Conservation (phyloP, 64 coral and sea anemone genomes). For the Exaiptasia diaphana region DNA sequence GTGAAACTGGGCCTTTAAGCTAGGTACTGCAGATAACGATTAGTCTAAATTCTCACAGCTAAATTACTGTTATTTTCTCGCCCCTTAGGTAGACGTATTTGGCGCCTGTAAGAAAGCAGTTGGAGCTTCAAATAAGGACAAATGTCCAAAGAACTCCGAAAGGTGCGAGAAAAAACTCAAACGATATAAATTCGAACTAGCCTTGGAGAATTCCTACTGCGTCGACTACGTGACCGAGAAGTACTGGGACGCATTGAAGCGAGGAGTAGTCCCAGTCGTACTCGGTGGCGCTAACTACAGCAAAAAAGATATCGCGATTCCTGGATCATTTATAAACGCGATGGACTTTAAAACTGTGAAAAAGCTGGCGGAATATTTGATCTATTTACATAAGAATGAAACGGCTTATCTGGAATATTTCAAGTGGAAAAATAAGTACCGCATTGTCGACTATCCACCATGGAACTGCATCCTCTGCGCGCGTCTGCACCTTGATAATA, state of each 20-base stretch:
- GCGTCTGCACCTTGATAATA: background rate
- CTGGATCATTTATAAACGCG: slow-evolving; percentile 60
- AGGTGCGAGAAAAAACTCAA: slow-evolving; percentile 5
- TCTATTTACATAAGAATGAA: slow-evolving; percentile 42
- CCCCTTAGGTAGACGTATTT: slow-evolving; percentile 23
- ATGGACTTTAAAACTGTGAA: slow-evolving; percentile 48
- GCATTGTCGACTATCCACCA: background rate
- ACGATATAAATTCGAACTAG: slow-evolving; percentile 55
- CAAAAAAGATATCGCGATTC: slow-evolving; percentile 18
- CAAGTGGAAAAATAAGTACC: slow-evolving; percentile 48
- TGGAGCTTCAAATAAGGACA: background rate
- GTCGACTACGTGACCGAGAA: slow-evolving; percentile 65
- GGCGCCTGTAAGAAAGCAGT: slow-evolving; percentile 7
- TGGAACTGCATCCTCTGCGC: slow-evolving; percentile 27
- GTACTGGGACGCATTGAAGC: slow-evolving; percentile 49
- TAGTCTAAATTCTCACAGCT: no score
- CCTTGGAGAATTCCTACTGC: slow-evolving; percentile 67
- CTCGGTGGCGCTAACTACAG: slow-evolving; percentile 55
- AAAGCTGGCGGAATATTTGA: slow-evolving; percentile 43
- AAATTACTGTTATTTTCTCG: no score
- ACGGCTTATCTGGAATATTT: slow-evolving; percentile 55
- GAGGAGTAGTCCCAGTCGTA: slow-evolving; percentile 35
- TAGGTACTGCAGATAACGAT: no score
- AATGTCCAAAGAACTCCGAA: slow-evolving; percentile 7
- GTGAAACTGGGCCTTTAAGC: no score